Base-by-base conservation (phyloP, 2,888 invertebrate species). In the Frankliniella intonsa region DNA sequence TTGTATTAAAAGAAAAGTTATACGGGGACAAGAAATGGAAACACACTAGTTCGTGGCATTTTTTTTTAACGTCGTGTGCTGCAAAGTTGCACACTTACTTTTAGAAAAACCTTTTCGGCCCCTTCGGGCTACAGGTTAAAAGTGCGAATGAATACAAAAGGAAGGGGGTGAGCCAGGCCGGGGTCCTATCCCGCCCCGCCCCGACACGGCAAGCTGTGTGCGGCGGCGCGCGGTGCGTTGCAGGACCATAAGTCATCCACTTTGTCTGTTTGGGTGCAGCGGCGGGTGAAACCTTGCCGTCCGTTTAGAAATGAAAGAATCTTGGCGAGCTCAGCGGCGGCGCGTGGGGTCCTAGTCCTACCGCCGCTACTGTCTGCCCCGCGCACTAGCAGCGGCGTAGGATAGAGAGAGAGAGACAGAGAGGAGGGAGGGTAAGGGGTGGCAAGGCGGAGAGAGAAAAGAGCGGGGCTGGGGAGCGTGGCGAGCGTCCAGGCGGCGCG, bases 241-340 rank as follows among this genome's bases (percentile, higher is more conserved):
- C 69, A 22, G 69, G 19, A 22, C 69, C 69, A 76, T 76, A 25
- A 25, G 12, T 76, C 69, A 76, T 76, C 69, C 69, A 76, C 69
- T 76, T 25, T 22, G 69, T 76, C 69, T 76, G 69, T 76, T 76
- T 76, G 25, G 69, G 69, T 76, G 69, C 69, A 76, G 25, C 69
- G 25, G 69, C 25, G 69, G 69, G 38, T 25, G 22, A 76, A 76
- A 76, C 69, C 69, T 76, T 55, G 55, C 69, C 69, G 69, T 25
- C 69, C 25, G 69, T 25, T 14, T 25, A 22, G 69, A 11, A 11
- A 22, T 9, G 69, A 22, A 12, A 76, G 69, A 76, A 76, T 38
- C 38, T 38, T 38, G 38, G 38, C 38, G 38, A 76, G 69, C 22
- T 25, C 9, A 10, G 69, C 62, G 25, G 69, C 62, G 14, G 69